Percentiles rank a stretch among this genome's conserved stretches.
Conservation (phyloP, 2,888 invertebrate genomes). For the Morinoia aosen region DNA sequence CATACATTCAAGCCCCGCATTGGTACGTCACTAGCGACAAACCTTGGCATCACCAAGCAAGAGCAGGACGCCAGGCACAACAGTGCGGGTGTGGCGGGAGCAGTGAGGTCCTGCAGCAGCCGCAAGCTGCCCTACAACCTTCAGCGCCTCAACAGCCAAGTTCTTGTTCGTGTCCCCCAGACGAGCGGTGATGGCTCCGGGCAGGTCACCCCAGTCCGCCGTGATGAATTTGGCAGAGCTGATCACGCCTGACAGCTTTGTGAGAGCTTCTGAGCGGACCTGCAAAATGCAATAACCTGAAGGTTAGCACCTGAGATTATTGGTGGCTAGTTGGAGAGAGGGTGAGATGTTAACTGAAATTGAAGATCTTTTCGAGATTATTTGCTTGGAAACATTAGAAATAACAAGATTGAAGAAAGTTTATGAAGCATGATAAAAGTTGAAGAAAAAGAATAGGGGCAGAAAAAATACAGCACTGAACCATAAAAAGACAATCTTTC, state of each 20-base stretch:
- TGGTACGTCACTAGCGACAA: background rate
- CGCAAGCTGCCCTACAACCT: conserved; percentile 86
- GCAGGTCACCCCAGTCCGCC: conserved; percentile 86
- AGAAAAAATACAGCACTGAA: too few relatives aligned
- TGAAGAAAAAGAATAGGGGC: too few relatives aligned
- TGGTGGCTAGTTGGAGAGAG: too few relatives aligned
- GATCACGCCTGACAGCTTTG: conserved; percentile 81
- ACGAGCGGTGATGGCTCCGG: conserved; percentile 83
- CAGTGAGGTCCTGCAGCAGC: conserved; percentile 86
- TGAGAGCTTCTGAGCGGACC: conserved; percentile 81
- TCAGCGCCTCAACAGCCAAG: conserved; percentile 86
- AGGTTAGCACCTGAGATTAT: conserved; percentile 76
- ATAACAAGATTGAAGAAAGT: too few relatives aligned
- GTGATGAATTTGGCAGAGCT: conserved; percentile 86
- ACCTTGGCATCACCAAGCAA: conserved; percentile 82
- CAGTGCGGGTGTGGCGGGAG: conserved; percentile 82
- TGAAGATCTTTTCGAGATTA: background rate
- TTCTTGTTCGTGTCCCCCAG: conserved; percentile 93
- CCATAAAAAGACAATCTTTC: too few relatives aligned
- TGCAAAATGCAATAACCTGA: conserved; percentile 78
- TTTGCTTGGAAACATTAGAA: background rate
- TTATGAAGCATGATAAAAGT: too few relatives aligned
- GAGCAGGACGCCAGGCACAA: conserved; percentile 87
- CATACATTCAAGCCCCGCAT: background rate
- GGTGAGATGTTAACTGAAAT: too few relatives aligned